A percentile compares a stretch with the other conserved stretches of the same genome.
phyloP scores from a whole-genome alignment of 1,140 invertebrate species.

The Caenorhabditis tropicalis region DNA sequence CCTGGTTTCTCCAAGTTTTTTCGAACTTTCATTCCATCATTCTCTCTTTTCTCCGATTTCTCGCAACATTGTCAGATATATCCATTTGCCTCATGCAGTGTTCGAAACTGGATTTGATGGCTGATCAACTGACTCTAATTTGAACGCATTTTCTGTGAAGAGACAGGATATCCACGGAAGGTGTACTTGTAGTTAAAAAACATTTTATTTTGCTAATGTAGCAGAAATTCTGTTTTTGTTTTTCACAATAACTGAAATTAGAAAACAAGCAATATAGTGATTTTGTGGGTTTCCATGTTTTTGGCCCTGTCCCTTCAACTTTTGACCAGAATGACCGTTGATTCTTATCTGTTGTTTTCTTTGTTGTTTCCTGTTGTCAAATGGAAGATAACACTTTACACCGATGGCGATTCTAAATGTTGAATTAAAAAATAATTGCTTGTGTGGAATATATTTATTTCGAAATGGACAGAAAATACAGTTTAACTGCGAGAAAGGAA shows the following conservation, averaged over 20 bases:
- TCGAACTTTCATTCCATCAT: not conserved
- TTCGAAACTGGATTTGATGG: slow-evolving; percentile 6
- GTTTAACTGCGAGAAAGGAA: slow-evolving; percentile 44
- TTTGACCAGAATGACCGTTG: not conserved
- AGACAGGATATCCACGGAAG: not conserved
- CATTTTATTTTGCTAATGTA: not conserved
- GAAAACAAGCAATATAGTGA: not conserved
- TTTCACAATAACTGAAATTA: not conserved
- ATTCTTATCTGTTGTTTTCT: not conserved
- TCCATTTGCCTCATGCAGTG: not conserved
- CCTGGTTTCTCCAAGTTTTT: not conserved
- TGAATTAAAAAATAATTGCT: not conserved
- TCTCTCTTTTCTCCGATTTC: not conserved
- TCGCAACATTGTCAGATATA: not conserved
- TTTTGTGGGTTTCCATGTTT: not conserved
- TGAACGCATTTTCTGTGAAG: not conserved
- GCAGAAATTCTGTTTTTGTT: not conserved
- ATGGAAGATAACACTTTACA: not conserved
- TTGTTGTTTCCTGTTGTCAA: not conserved
- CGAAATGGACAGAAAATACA: not conserved
- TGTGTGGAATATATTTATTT: not conserved
- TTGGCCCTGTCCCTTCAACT: not conserved
- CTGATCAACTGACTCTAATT: not conserved
- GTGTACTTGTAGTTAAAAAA: no score
- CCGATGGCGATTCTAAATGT: not conserved